Evolutionary conservation across 1,140 invertebrate genomes (phyloP), one percentile per base, ranked within the genome.

Genomic region (Apis florea): DNA sequence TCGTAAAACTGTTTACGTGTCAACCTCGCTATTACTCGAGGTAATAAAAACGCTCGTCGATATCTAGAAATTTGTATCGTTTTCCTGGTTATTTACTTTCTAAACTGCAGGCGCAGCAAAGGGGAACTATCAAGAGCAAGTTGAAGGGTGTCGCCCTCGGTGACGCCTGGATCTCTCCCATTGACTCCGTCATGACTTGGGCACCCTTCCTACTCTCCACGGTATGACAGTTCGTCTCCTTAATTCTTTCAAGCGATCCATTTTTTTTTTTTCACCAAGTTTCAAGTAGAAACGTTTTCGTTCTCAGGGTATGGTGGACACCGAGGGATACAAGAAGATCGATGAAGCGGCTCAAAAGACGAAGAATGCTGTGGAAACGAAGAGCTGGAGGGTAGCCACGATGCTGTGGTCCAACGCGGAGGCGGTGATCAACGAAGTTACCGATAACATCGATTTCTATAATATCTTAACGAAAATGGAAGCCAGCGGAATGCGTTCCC

Each of bases 161-260:
- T 5, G 97, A 98, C 91, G 95, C 97, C 0, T 98, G 97, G 97
- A 97, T 98, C 71, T 96, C 96, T 24, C 97, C 97, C 0, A 95
- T 98, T 64, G 97, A 98, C 89, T 96, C 96, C 24, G 96, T 97
- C 0, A 91, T 96, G 67, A 96, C 96, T 9, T 98, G 97, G 97
- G 97, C 95, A 4, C 96, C 96, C 1, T 97, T 94, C 91, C 93
- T 98, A 24, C 95, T 96, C 17, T 89, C 95, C 15, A 95, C 95
- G 80, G 96, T 96, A 94, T 94, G 1, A 19, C 10, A 15, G 6
- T 17, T 12, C 0, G 0, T 12, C 10, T 49, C 26, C 4, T 61
- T 15, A 8, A 59, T 21, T 2, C 5, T 3, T 17, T 24, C 47
- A 13, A 2, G 1, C 31, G 31, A 40, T 6, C 31, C 31, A 3